phyloP scores from a whole-genome alignment of 2,888 invertebrate genomes.

The Hemaris fuciformis region DNA sequence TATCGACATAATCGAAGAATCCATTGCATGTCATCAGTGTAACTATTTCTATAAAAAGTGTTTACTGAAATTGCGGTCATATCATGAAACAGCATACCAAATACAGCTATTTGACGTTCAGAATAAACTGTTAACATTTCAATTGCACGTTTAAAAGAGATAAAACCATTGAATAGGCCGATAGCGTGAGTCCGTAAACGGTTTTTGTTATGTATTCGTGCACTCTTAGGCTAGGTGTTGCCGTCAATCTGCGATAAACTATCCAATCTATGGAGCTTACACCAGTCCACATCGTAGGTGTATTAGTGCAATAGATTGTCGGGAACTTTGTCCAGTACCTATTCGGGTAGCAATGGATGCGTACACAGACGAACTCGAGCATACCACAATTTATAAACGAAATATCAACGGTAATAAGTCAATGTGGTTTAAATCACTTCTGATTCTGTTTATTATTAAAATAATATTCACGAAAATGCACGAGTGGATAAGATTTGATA shows the following conservation, averaged over 20 bases:
- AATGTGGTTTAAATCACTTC: neutral
- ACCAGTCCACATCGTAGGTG: slow-evolving; percentile 15
- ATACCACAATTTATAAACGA: slow-evolving; percentile 85
- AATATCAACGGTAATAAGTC: slow-evolving; percentile 69
- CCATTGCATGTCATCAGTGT: neutral
- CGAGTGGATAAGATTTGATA: no score
- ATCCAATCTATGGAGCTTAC: slow-evolving; percentile 36
- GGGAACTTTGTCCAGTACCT: slow-evolving; percentile 7
- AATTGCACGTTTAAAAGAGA: slow-evolving; percentile 53
- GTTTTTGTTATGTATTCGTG: slow-evolving; percentile 55
- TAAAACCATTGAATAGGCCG: slow-evolving; percentile 46
- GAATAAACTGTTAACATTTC: slow-evolving; percentile 34
- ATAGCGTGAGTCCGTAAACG: slow-evolving; percentile 66
- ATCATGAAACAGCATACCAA: neutral
- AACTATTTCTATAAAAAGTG: neutral
- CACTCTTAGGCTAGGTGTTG: slow-evolving; percentile 51
- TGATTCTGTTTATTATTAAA: neutral
- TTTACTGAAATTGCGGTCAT: neutral
- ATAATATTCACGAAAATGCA: no score
- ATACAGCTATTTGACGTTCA: neutral
- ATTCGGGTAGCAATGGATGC: slow-evolving; percentile 45
- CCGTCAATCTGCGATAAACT: slow-evolving; percentile 58
- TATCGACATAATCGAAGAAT: neutral
- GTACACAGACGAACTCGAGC: slow-evolving; percentile 70
- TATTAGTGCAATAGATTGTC: neutral